Conservation (phyloP, 1,140 invertebrate species). For the Nymphalis io region DNA sequence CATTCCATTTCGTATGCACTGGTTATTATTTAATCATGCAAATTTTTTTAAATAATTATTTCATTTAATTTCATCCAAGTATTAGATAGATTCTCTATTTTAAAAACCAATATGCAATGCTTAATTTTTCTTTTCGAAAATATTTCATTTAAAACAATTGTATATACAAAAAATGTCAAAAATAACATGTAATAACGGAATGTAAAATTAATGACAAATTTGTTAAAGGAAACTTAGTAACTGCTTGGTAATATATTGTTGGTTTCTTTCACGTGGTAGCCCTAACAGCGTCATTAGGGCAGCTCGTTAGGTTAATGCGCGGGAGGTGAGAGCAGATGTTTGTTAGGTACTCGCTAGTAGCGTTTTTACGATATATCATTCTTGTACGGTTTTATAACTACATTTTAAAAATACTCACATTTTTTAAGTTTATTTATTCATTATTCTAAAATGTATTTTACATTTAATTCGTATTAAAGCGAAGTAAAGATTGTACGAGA, state of each 20-base stretch:
- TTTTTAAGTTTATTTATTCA: slow-evolving; percentile 1
- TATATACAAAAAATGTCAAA: too few species aligned
- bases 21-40: not conserved
- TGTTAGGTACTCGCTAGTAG: slow-evolving; percentile 36
- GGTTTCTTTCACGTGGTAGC: slow-evolving; percentile 63
- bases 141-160: too few species aligned
- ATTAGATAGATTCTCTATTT: too few species aligned
- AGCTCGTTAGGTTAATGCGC: slow-evolving; percentile 74
- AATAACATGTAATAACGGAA: not conserved
- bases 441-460: not conserved
- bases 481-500: too few species aligned
- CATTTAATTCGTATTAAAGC: not conserved
- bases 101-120: too few species aligned
- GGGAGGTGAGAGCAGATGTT: slow-evolving; percentile 69
- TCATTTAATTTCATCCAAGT: too few species aligned
- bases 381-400: slow-evolving; percentile 39
- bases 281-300: slow-evolving; percentile 70
- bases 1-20: not conserved
- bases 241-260: slow-evolving; percentile 65
- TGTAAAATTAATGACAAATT: slow-evolving; percentile 18
- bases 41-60: not conserved
- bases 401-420: slow-evolving; percentile 12
- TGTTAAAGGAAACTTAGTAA: slow-evolving; percentile 19
- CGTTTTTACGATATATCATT: slow-evolving; percentile 67
- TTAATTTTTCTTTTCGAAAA: too few species aligned